These are phyloP conservation scores for Drosophila subsilvestris DNA, from an alignment of 2,888 invertebrate species.

Conservation along the genomic window DNA sequence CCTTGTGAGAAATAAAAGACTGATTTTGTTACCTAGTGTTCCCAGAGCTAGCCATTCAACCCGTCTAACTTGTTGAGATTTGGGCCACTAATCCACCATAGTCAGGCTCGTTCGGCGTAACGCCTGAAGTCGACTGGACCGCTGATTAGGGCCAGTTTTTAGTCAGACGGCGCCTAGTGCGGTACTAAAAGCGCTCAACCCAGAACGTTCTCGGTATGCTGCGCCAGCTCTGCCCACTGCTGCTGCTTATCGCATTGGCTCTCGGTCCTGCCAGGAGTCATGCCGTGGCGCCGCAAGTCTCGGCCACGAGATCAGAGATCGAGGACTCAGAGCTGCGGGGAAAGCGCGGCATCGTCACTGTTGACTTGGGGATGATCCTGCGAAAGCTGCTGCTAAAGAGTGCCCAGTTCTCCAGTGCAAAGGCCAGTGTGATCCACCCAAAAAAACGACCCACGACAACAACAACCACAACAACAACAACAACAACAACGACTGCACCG, in stretches of 20 bases:
- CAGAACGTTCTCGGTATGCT: not conserved
- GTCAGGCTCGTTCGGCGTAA: conserved; percentile 57
- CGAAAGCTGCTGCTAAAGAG: conserved; percentile 78
- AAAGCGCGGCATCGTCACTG: conserved; percentile 70
- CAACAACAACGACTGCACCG: conserved; percentile 27
- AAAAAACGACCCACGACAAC: conserved; percentile 44
- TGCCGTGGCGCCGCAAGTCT: conserved; percentile 2
- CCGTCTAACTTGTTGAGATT: conserved; percentile 71
- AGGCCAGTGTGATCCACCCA: conserved; percentile 53
- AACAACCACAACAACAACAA: conserved; percentile 37
- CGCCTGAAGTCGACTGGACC: conserved; percentile 47
- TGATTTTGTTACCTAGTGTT: not conserved
- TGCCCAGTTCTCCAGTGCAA: conserved; percentile 68
- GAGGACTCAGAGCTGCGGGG: conserved; percentile 40
- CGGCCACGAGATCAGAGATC: not conserved
- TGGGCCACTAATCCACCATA: conserved; percentile 69
- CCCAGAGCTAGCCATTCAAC: conserved; percentile 40
- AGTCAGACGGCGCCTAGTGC: conserved; percentile 65
- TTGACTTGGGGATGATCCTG: conserved; percentile 73
- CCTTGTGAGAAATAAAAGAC: not conserved
- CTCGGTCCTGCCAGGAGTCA: conserved; percentile 19
- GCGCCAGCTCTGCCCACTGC: not conserved
- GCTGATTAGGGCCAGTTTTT: conserved; percentile 62
- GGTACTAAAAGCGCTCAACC: conserved; percentile 46
- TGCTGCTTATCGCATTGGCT: not conserved